Conservation (phyloP, 2,113 vertebrate species). For the Centropristis striata region DNA sequence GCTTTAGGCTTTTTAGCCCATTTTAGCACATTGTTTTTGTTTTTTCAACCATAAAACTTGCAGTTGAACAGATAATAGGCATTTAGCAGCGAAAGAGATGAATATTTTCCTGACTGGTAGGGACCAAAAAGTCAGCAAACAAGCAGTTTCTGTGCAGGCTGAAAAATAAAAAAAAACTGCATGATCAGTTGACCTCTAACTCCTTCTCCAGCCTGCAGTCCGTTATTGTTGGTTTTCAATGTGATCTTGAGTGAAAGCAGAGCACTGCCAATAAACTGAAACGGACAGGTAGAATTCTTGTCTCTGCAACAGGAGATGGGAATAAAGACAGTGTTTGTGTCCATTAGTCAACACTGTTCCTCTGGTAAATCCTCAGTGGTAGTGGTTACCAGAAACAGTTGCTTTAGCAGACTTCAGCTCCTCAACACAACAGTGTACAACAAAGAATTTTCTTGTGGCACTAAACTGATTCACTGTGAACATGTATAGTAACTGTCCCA, state of each 20-base stretch:
- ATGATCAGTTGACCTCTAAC: background rate
- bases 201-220: background rate
- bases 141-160: background rate
- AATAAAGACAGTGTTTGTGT: background rate
- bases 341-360: background rate
- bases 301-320: background rate
- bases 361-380: background rate
- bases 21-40: too few relatives aligned
- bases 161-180: background rate
- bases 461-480: background rate
- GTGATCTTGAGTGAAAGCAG: background rate
- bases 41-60: too few relatives aligned
- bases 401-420: slow-evolving; percentile 4
- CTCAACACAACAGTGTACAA: background rate
- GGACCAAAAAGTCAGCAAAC: too few relatives aligned
- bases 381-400: background rate
- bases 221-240: background rate
- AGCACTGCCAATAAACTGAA: background rate
- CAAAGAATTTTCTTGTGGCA: background rate
- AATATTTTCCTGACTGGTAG: background rate
- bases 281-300: background rate
- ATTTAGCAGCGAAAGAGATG: background rate
- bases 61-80: background rate
- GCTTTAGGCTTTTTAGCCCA: too few relatives aligned
- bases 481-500: too few relatives aligned